Evolutionary conservation across 2,888 invertebrate genomes (phyloP).

Genomic region (Drosophila subsilvestris): DNA sequence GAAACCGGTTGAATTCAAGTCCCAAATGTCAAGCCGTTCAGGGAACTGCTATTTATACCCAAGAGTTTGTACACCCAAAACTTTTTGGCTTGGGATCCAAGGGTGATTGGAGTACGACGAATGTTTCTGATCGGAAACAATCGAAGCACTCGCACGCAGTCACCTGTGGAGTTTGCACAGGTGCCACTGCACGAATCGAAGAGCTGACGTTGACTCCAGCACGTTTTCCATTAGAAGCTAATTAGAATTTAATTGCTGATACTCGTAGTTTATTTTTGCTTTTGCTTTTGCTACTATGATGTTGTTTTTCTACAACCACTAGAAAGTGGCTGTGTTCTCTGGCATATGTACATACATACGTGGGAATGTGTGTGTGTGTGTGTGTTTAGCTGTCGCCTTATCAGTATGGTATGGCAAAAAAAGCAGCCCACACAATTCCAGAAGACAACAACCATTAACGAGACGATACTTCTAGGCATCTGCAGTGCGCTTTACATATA

Average conservation of each 20-base stretch:
- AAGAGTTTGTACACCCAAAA: not conserved
- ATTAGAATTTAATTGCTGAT: slow-evolving; percentile 56
- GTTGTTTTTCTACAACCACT: slow-evolving; percentile 4
- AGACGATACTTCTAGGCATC: too few species aligned
- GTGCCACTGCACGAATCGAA: slow-evolving; percentile 20
- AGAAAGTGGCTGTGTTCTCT: not conserved
- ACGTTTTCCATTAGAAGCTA: slow-evolving; percentile 55
- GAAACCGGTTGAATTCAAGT: slow-evolving; percentile 30
- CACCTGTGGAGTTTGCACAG: slow-evolving; percentile 33
- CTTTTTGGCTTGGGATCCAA: not conserved
- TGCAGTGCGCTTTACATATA: too few species aligned
- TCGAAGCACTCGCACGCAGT: not conserved
- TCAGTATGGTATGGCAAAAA: not conserved
- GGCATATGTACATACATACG: not conserved
- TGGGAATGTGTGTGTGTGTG: slow-evolving; percentile 1
- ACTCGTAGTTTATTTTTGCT: slow-evolving; percentile 1
- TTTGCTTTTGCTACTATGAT: slow-evolving; percentile 1
- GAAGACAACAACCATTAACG: too few species aligned
- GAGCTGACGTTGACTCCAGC: slow-evolving; percentile 35
- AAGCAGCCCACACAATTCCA: not conserved
- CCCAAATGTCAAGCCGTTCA: slow-evolving; percentile 6
- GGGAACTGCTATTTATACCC: not conserved
- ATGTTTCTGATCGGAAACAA: not conserved
- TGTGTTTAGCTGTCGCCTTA: not conserved
- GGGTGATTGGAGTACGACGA: not conserved